These are phyloP conservation scores for Belgica antarctica DNA, from an alignment of 2,888 invertebrate genomes.

Conservation along the genomic window DNA sequence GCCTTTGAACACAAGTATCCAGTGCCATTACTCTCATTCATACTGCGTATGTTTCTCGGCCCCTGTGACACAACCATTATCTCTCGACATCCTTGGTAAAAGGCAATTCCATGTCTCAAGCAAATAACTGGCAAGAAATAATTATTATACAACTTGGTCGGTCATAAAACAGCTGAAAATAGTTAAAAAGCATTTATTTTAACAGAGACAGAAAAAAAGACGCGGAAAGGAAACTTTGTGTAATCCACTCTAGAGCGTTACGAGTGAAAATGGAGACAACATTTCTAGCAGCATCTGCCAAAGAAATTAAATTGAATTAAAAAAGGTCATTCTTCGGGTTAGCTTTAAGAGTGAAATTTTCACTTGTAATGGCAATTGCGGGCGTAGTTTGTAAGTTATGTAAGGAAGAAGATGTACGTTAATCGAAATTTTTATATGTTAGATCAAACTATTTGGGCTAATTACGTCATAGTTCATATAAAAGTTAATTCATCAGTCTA, in stretches of 20 bases:
- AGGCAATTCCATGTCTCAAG: constrained; percentile 5
- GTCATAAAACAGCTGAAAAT: constrained; percentile 20
- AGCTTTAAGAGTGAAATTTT: constrained; percentile 10
- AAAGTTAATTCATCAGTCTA: too few relatives aligned
- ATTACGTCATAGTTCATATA: too few relatives aligned
- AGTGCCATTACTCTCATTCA: constrained; percentile 19
- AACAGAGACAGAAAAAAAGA: neutral
- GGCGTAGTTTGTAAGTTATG: neutral
- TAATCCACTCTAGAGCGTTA: neutral
- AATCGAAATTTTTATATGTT: too few relatives aligned
- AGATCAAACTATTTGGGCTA: too few relatives aligned
- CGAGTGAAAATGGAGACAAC: constrained; percentile 9
- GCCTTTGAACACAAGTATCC: constrained; percentile 20
- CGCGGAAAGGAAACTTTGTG: constrained; percentile 22
- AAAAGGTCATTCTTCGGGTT: constrained; percentile 42
- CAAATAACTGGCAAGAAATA: neutral
- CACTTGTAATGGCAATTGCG: constrained; percentile 7
- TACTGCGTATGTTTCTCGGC: neutral
- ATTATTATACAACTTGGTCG: neutral
- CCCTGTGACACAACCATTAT: constrained; percentile 1
- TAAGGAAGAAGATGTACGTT: too few relatives aligned
- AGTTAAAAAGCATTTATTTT: constrained; percentile 4
- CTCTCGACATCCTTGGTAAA: neutral
- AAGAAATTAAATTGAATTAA: constrained; percentile 36
- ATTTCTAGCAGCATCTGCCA: constrained; percentile 42